These are phyloP conservation scores for Cossypha polioptera DNA, from an alignment of 2,797 vertebrate species.

Conservation along the genomic window DNA sequence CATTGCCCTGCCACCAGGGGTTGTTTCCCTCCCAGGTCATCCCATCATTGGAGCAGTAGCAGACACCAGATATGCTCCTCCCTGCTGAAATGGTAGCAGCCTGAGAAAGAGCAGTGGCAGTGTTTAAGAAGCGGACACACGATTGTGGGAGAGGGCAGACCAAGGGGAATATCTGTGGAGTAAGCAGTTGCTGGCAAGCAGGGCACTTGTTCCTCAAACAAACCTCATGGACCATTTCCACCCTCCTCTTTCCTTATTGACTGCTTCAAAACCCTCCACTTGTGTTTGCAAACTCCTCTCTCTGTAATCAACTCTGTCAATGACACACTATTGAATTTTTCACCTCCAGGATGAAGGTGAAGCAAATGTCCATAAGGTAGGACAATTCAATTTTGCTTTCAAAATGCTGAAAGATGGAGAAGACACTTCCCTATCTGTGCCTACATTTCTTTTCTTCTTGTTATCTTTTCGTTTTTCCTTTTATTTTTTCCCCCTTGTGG, in stretches of 20 bases:
- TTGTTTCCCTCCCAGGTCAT: not conserved
- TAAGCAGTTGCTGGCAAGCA: not conserved
- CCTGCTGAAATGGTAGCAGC: not conserved
- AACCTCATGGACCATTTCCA: not conserved
- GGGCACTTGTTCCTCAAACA: not conserved
- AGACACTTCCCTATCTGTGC: not conserved
- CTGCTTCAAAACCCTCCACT: rapidly evolving
- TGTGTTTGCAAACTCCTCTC: not conserved
- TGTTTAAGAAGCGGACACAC: not conserved
- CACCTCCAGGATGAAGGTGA: not conserved
- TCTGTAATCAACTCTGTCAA: not conserved
- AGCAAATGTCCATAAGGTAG: not conserved
- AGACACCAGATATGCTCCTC: not conserved
- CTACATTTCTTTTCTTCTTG: rapidly evolving
- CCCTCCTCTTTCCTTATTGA: not conserved
- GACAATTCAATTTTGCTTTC: not conserved
- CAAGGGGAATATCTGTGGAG: not conserved
- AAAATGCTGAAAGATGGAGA: not conserved
- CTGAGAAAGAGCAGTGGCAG: not conserved
- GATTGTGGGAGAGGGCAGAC: not conserved
- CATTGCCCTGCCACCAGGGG: too few relatives aligned
- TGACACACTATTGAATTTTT: not conserved
- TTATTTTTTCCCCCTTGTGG: rapidly evolving
- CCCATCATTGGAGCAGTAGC: too few relatives aligned
- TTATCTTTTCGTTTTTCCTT: too few relatives aligned